phyloP scores from a whole-genome alignment of 2,888 invertebrate species.

The Nephrotoma flavescens region DNA sequence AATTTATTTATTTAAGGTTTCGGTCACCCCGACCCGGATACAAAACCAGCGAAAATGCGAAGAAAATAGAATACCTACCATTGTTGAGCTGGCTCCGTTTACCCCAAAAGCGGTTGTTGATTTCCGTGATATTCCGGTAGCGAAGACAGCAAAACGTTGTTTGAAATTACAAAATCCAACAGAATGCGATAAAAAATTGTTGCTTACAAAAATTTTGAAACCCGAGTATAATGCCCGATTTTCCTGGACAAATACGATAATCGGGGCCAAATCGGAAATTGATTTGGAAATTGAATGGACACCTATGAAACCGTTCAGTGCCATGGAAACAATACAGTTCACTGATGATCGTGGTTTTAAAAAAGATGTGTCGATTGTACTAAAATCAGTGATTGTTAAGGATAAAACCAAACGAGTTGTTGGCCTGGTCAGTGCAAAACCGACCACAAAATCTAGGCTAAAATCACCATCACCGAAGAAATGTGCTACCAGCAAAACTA shows the following conservation, averaged over 20 bases:
- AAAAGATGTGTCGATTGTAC: constrained; percentile 48
- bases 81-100: constrained; percentile 48
- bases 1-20: constrained; percentile 18
- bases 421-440: constrained; percentile 12
- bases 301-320: constrained; percentile 41
- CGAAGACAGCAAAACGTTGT: constrained; percentile 36
- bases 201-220: constrained; percentile 36
- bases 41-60: constrained; percentile 22
- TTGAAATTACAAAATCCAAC: constrained; percentile 45
- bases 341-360: constrained; percentile 46
- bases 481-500: neutral
- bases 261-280: constrained; percentile 40
- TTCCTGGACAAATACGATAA: constrained; percentile 37
- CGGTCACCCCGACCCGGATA: constrained; percentile 26
- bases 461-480: constrained; percentile 22
- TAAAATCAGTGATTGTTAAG: constrained; percentile 35
- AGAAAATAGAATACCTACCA: constrained; percentile 27
- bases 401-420: neutral
- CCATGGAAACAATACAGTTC: constrained; percentile 47
- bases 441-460: constrained; percentile 18
- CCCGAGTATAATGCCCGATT: constrained; percentile 41
- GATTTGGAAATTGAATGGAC: constrained; percentile 47
- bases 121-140: constrained; percentile 50
- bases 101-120: constrained; percentile 47
- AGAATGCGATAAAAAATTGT: constrained; percentile 32